A percentile compares a stretch with the other conserved stretches of the same genome.
phyloP scores from a whole-genome alignment of 2,888 invertebrate species.

The Dolichomitus sp. region DNA sequence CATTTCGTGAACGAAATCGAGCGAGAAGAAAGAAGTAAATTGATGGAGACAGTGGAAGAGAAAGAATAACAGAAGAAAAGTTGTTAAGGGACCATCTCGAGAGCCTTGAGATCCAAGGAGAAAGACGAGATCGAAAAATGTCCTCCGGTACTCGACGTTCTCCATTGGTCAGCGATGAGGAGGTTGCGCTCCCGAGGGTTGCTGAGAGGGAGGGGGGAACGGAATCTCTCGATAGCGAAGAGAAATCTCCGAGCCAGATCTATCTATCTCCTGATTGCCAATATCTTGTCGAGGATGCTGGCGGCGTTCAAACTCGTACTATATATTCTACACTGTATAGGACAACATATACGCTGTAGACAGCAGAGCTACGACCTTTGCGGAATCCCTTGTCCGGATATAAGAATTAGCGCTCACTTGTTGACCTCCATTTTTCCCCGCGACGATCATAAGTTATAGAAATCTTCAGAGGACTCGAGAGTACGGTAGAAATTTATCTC shows the following conservation, averaged over 20 bases:
- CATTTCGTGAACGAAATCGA: conserved; percentile 37
- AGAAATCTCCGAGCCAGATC: conserved; percentile 67
- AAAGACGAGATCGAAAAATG: conserved; percentile 65
- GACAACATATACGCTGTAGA: conserved; percentile 51
- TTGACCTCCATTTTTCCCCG: conserved; percentile 77
- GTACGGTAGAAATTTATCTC: conserved; percentile 45
- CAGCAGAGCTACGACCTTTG: conserved; percentile 48
- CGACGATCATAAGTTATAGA: conserved; percentile 72
- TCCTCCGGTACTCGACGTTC: conserved; percentile 45
- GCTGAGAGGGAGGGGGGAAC: conserved; percentile 22
- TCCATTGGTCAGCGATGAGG: conserved; percentile 39
- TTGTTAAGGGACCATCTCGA: conserved; percentile 49
- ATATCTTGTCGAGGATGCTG: conserved; percentile 75
- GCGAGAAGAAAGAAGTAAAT: conserved; percentile 39
- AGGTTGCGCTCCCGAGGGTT: conserved; percentile 19
- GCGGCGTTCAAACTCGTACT: conserved; percentile 57
- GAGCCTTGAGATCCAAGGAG: conserved; percentile 29
- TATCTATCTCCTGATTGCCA: conserved; percentile 78
- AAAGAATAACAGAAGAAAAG: conserved; percentile 53
- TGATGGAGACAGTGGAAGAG: conserved; percentile 36
- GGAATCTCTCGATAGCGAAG: conserved; percentile 65
- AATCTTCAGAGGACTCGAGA: conserved; percentile 22
- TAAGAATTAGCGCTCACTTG: conserved; percentile 82
- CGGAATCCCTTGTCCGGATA: conserved; percentile 77
- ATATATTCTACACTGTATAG: conserved; percentile 28